These are phyloP conservation scores for Icerya purchasi DNA, from an alignment of 2,888 invertebrate species.

Conservation along the genomic window DNA sequence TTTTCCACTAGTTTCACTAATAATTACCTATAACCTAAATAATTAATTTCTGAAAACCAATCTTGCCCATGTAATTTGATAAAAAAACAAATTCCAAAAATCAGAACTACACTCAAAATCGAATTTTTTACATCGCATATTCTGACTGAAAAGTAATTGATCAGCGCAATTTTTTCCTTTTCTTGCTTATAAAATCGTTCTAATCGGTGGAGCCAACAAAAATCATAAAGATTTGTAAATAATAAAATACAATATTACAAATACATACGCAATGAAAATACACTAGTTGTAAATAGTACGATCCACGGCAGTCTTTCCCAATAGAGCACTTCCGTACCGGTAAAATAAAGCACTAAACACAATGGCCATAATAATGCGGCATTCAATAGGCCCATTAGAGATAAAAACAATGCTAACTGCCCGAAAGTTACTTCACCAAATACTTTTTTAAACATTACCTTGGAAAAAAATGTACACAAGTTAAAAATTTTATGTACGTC, in stretches of 20 bases:
- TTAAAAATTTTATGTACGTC: too few relatives aligned
- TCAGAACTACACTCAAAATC: too few relatives aligned
- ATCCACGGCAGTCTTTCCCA: constrained; percentile 76
- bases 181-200: not conserved
- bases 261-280: constrained; percentile 54
- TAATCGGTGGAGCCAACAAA: too few relatives aligned
- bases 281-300: constrained; percentile 55
- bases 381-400: constrained; percentile 71
- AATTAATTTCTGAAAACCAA: too few relatives aligned
- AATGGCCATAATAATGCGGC: constrained; percentile 80
- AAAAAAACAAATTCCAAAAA: too few relatives aligned
- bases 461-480: too few relatives aligned
- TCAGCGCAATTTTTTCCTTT: not conserved
- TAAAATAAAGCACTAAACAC: constrained; percentile 62
- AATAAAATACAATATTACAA: constrained; percentile 7
- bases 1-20: too few relatives aligned
- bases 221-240: not conserved
- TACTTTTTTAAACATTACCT: constrained; percentile 86
- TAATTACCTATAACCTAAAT: too few relatives aligned
- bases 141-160: not conserved
- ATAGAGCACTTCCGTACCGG: constrained; percentile 61
- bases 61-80: too few relatives aligned
- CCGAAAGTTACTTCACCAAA: constrained; percentile 82
- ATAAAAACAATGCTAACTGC: constrained; percentile 81
- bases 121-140: too few relatives aligned